Evolutionary conservation across 1,140 invertebrate genomes (phyloP), one percentile per base, ranked within the genome.

Genomic region (Philotrypesis tridentata): DNA sequence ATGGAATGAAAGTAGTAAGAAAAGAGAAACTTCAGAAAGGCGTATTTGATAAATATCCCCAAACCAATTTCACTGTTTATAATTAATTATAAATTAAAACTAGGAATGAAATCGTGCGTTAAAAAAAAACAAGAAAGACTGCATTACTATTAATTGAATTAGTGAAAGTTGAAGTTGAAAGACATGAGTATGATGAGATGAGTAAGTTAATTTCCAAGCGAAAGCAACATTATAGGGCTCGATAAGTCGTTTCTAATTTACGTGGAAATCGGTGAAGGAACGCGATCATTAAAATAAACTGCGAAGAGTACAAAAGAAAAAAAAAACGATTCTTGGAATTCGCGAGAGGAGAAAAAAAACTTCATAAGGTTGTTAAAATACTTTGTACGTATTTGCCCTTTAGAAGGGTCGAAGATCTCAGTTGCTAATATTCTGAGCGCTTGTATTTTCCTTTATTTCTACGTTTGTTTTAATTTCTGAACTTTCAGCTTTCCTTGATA

Each of bases 261-360:
- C 7, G 65, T 5, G 48, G 31, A 37, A 65, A 82, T 55, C 27
- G n/a, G 23, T 72, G 21, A 43, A 55, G 7, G 7, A 82, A 29
- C 23, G 68, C 80, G 68, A 73, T 61, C 63, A 37, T 82, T 82
- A 82, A 72, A 83, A 85, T 55, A 85, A 85, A 86, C 86, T 85
- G 85, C 77, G 78, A 83, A 85, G 81, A 86, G 86, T 86, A 86
- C 86, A 86, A 86, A 86, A 80, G 14, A 60, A 60, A 3, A 60
- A 60, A 60, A 81, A 60, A 72, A 73, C 6, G 33, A 83, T 86
- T 63, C 80, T 86, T 85, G 82, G 67, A 86, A 84, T 84, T 85
- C 31, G 82, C 82, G 78, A 82, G 73, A 82, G 70, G 71, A 85
- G 82, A 81, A 75, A 80, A 65, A 55, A 73, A n/a, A 75, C 11